A percentile compares a stretch with the other conserved stretches of the same genome.
Conservation (phyloP, 2,797 vertebrate species). For the Dermochelys coriacea region DNA sequence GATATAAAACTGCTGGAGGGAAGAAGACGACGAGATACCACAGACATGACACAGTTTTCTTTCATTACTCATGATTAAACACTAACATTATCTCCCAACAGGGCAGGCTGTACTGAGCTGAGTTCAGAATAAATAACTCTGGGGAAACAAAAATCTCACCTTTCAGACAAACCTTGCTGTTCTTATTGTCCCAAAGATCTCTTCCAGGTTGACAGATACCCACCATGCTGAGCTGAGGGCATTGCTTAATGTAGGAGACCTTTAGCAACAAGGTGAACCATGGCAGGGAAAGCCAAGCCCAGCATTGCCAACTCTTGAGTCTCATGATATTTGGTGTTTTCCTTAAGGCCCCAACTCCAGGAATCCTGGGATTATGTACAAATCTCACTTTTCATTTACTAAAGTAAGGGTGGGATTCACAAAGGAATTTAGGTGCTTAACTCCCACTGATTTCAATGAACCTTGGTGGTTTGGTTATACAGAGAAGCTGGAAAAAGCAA, state of each 20-base stretch:
- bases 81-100: neutral
- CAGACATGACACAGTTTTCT: neutral
- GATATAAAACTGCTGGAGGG: slow-evolving; percentile 47
- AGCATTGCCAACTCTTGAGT: neutral
- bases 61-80: slow-evolving; percentile 1
- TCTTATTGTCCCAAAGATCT: neutral
- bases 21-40: neutral
- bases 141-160: neutral
- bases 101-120: fast-evolving
- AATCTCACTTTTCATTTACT: neutral
- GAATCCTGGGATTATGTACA: neutral
- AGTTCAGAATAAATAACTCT: neutral
- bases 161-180: neutral
- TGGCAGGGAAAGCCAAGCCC: neutral
- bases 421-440: neutral
- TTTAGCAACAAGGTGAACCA: neutral
- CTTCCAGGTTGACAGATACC: neutral
- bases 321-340: neutral
- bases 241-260: neutral
- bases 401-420: no score
- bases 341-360: neutral
- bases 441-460: neutral
- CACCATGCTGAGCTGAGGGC: neutral
- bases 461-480: neutral
- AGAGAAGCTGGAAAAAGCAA: neutral